Evolutionary conservation across 2,888 invertebrate species (phyloP).

Genomic region (Panopea generosa): DNA sequence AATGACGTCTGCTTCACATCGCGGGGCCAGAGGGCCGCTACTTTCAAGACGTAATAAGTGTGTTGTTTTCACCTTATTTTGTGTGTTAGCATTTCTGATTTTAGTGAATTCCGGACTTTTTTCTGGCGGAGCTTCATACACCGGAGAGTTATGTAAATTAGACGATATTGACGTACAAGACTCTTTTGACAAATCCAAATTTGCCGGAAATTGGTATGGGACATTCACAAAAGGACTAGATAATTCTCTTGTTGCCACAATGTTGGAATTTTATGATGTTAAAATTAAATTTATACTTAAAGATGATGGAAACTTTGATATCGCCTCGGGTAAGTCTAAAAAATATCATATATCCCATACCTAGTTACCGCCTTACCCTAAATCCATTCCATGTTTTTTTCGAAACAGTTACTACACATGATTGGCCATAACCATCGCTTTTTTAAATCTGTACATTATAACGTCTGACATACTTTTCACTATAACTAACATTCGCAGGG

Average conservation of each 20-base stretch:
- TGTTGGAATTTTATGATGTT: constrained; percentile 56
- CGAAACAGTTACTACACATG: too few species aligned
- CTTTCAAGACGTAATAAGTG: constrained; percentile 50
- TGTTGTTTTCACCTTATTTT: constrained; percentile 21
- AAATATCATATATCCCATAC: too few species aligned
- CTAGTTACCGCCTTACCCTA: neutral
- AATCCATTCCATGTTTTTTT: too few species aligned
- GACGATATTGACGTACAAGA: constrained; percentile 50
- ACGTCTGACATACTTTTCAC: too few species aligned
- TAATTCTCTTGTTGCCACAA: constrained; percentile 33
- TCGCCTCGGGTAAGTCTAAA: constrained; percentile 48
- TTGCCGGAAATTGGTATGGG: constrained; percentile 53
- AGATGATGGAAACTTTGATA: constrained; percentile 44
- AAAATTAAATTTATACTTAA: constrained; percentile 45
- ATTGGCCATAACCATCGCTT: too few species aligned
- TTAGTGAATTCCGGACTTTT: constrained; percentile 35
- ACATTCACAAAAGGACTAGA: constrained; percentile 53
- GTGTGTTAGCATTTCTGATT: constrained; percentile 14
- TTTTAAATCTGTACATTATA: too few species aligned
- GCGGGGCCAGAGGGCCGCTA: constrained; percentile 4
- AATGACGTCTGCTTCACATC: neutral
- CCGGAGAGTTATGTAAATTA: constrained; percentile 49
- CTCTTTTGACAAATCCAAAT: constrained; percentile 46
- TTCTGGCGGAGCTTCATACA: constrained; percentile 14
- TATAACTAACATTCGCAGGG: too few species aligned